Conservation (phyloP, 2,797 vertebrate genomes). For the Scolopax rusticola region DNA sequence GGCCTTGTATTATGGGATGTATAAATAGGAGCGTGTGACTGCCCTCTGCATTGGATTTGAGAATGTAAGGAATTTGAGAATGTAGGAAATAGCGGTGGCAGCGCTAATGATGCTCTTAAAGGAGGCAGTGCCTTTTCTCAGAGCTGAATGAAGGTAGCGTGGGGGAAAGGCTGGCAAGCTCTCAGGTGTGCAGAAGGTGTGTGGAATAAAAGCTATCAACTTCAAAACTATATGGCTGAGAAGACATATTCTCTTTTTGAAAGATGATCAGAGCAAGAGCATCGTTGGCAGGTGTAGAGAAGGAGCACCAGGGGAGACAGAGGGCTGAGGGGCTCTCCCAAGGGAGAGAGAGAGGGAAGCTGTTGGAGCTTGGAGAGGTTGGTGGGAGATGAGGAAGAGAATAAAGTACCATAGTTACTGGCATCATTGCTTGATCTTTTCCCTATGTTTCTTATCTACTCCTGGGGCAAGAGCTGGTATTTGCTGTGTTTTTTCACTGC, state of each 20-base stretch:
- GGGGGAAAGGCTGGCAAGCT: not conserved
- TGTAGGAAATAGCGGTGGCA: fast-evolving
- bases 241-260: not conserved
- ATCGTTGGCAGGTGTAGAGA: not conserved
- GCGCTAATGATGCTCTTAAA: not conserved
- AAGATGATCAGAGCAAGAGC: not conserved
- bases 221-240: not conserved
- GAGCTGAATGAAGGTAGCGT: not conserved
- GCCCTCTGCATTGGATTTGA: not conserved
- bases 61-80: not conserved
- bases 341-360: not conserved
- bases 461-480: not conserved
- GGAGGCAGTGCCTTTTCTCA: not conserved
- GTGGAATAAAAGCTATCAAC: not conserved
- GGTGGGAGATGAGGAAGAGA: not conserved
- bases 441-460: not conserved
- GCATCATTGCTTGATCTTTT: not conserved
- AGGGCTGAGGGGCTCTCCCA: not conserved
- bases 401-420: not conserved
- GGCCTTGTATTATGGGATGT: slow-evolving; percentile 50
- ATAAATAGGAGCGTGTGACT: slow-evolving; percentile 39
- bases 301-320: not conserved
- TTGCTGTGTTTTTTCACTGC: not conserved
- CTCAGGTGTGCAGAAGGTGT: not conserved
- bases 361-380: not conserved